Evolutionary conservation across 2,113 vertebrate species (phyloP).

Genomic region (Turdus rufiventris): DNA sequence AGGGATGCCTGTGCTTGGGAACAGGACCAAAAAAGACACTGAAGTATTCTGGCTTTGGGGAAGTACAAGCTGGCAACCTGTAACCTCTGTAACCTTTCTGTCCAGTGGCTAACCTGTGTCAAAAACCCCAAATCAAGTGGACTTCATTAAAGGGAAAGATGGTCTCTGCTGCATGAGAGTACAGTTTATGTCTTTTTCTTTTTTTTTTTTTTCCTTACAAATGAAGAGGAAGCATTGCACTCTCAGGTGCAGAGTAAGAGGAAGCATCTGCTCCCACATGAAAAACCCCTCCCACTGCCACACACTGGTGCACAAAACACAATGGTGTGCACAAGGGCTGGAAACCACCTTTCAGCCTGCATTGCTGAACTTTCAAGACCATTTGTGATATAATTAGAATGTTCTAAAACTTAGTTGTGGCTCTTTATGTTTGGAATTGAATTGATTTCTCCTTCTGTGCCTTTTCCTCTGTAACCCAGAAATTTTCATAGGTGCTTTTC

Average conservation of each 20-base stretch:
- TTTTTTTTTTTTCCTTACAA: background rate
- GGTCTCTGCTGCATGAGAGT: rapidly evolving
- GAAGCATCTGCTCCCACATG: background rate
- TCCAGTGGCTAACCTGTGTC: background rate
- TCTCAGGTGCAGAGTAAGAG: background rate
- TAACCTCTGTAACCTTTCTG: background rate
- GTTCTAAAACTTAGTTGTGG: background rate
- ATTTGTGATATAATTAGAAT: background rate
- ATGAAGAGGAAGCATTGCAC: background rate
- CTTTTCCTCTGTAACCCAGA: background rate
- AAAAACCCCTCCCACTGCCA: background rate
- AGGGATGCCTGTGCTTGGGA: rapidly evolving
- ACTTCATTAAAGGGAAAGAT: background rate
- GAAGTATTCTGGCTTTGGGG: background rate
- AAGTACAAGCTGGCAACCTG: background rate
- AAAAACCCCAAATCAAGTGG: background rate
- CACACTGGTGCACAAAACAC: background rate
- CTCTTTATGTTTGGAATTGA: background rate
- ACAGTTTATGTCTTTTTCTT: background rate
- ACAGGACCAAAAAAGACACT: background rate
- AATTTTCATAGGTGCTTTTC: background rate
- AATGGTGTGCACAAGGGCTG: background rate
- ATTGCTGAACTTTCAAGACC: background rate
- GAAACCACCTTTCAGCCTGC: background rate
- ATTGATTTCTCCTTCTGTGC: background rate